These are phyloP conservation scores for Bufotes viridis DNA, from an alignment of 2,797 vertebrate species.

Conservation along the genomic window DNA sequence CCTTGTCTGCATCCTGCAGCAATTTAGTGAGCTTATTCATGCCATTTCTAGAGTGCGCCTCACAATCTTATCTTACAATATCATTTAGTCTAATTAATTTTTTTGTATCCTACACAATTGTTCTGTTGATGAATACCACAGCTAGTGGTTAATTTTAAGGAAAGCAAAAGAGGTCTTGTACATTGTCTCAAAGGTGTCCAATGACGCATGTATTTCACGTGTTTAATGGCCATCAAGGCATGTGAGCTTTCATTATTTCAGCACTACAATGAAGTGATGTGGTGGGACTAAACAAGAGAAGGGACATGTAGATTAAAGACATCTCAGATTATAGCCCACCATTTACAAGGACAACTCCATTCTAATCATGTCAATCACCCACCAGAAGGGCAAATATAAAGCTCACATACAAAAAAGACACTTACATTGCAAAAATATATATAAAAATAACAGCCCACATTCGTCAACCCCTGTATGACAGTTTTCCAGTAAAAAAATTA, in stretches of 20 bases:
- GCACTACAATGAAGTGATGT: not conserved
- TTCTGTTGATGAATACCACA: slow-evolving; percentile 26
- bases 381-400: not conserved
- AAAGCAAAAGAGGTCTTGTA: slow-evolving; percentile 21
- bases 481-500: no score
- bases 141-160: slow-evolving; percentile 12
- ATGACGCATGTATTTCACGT: not conserved
- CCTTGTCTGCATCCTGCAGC: slow-evolving; percentile 48
- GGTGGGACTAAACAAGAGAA: not conserved
- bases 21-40: slow-evolving; percentile 24
- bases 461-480: no score
- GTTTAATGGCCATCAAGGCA: not conserved
- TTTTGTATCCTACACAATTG: slow-evolving; percentile 48
- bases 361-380: not conserved
- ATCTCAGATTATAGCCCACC: not conserved
- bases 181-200: slow-evolving; percentile 18
- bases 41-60: not conserved
- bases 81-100: slow-evolving; percentile 53
- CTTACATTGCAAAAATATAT: not conserved
- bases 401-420: not conserved
- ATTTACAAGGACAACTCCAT: not conserved
- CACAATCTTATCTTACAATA: slow-evolving; percentile 52
- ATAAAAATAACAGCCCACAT: no score
- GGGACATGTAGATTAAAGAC: not conserved
- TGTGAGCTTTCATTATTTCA: not conserved